These are phyloP conservation scores for Trematocara macrostoma DNA, from an alignment of 2,113 vertebrate genomes.

Conservation along the genomic window DNA sequence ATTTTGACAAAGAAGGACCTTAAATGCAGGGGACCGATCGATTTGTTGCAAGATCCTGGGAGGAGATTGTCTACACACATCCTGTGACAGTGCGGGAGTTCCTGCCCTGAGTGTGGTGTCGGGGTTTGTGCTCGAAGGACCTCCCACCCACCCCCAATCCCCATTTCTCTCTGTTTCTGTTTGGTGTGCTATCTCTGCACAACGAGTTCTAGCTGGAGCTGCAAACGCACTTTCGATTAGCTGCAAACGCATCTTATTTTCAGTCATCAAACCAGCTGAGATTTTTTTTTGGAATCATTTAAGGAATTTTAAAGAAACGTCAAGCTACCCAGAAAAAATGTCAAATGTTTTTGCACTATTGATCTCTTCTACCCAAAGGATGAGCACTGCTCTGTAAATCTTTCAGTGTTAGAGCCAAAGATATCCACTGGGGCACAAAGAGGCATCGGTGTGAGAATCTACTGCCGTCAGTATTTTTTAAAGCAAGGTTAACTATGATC, in stretches of 20 bases:
- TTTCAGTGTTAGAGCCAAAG: background rate
- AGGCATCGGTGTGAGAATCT: background rate
- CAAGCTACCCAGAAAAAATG: background rate
- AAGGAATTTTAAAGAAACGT: background rate
- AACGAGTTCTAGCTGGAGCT: background rate
- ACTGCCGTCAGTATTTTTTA: background rate
- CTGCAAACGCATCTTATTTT: background rate
- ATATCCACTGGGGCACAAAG: background rate
- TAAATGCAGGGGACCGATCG: slow-evolving; percentile 17
- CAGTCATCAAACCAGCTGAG: background rate
- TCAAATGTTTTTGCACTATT: background rate
- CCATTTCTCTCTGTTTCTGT: background rate
- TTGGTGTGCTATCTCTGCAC: background rate
- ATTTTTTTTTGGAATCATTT: background rate
- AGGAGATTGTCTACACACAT: slow-evolving; percentile 10
- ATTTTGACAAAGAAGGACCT: slow-evolving; percentile 25
- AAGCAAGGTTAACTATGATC: background rate
- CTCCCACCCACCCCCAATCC: background rate
- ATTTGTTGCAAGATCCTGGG: slow-evolving; percentile 10
- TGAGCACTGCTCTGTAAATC: background rate
- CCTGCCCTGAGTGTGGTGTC: background rate
- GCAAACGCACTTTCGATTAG: background rate
- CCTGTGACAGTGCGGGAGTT: background rate
- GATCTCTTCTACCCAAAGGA: background rate
- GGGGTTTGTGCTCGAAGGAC: background rate